Percentiles rank a stretch among this genome's conserved stretches.
Conservation (phyloP, 2,797 vertebrate genomes). For the Silurus aristotelis region DNA sequence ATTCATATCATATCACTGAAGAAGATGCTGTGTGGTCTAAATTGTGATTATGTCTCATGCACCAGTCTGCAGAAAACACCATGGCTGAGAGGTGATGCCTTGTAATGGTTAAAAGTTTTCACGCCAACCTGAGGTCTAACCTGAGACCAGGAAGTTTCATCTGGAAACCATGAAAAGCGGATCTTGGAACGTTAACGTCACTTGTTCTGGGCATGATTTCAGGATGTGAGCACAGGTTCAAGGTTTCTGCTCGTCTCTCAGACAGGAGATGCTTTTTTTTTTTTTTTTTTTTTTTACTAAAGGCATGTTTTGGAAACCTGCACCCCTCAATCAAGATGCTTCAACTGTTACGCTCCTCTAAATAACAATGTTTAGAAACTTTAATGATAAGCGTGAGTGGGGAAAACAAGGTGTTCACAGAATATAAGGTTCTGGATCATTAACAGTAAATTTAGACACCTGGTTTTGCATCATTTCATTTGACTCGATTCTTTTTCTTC, state of each 20-base stretch:
- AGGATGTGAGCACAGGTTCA: conserved; percentile 62
- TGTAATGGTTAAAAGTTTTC: conserved; percentile 16
- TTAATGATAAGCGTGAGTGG: too few relatives aligned
- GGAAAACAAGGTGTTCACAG: conserved; percentile 31
- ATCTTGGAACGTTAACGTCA: conserved; percentile 59
- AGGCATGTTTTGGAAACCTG: conserved; percentile 32
- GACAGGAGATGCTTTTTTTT: conserved; percentile 38
- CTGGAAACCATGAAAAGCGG: conserved; percentile 64
- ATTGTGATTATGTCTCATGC: too few relatives aligned
- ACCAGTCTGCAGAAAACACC: too few relatives aligned
- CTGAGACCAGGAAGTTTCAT: conserved; percentile 55
- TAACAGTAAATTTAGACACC: not conserved
- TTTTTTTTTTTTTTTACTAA: conserved; percentile 23
- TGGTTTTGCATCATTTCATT: not conserved
- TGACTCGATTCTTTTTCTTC: not conserved
- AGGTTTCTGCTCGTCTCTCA: conserved; percentile 50
- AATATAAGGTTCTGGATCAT: conserved; percentile 48
- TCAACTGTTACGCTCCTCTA: not conserved
- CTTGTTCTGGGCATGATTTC: conserved; percentile 46
- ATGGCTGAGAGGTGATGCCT: not conserved
- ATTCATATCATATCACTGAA: not conserved
- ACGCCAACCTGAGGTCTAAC: conserved; percentile 47
- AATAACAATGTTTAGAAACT: not conserved
- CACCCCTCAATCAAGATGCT: not conserved
- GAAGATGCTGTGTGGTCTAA: not conserved